Conservation (phyloP, 2,797 vertebrate genomes). For the Ambastaia sidthimunki region DNA sequence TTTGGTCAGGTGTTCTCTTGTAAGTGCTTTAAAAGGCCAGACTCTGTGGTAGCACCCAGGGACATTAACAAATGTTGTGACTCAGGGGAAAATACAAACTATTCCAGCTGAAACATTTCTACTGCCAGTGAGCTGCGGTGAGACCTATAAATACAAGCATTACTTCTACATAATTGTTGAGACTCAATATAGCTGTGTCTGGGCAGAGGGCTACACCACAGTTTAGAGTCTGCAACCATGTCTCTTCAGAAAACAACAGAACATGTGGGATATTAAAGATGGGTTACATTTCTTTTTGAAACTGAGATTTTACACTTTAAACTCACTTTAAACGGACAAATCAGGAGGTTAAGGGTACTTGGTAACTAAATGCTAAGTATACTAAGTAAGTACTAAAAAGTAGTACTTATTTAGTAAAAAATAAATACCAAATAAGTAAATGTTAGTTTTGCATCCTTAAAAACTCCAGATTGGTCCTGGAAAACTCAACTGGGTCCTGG, state of each 20-base stretch:
- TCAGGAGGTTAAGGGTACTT: not conserved
- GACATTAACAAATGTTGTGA: slow-evolving; percentile 31
- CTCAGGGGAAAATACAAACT: slow-evolving; percentile 70
- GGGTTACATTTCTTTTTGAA: slow-evolving; percentile 1
- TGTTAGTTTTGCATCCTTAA: not conserved
- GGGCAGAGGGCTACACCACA: slow-evolving; percentile 65
- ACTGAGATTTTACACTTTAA: not conserved
- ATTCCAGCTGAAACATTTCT: slow-evolving; percentile 72
- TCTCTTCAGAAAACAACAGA: slow-evolving; percentile 42
- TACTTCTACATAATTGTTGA: slow-evolving; percentile 80
- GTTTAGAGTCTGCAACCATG: slow-evolving; percentile 41
- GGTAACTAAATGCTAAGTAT: not conserved
- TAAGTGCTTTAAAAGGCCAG: not conserved
- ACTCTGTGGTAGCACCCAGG: not conserved
- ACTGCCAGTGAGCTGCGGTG: slow-evolving; percentile 78
- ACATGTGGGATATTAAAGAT: slow-evolving; percentile 27
- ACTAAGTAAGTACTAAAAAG: too few species aligned
- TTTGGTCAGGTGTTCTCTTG: not conserved
- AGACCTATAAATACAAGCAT: slow-evolving; percentile 85
- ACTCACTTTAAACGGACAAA: not conserved
- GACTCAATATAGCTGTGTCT: slow-evolving; percentile 77
- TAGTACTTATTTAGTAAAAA: too few species aligned
- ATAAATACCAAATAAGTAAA: not conserved
- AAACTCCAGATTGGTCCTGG: too few species aligned
- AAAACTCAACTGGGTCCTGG: too few species aligned